These are phyloP conservation scores for Athene noctua DNA, from an alignment of 2,113 vertebrate species.

Conservation along the genomic window DNA sequence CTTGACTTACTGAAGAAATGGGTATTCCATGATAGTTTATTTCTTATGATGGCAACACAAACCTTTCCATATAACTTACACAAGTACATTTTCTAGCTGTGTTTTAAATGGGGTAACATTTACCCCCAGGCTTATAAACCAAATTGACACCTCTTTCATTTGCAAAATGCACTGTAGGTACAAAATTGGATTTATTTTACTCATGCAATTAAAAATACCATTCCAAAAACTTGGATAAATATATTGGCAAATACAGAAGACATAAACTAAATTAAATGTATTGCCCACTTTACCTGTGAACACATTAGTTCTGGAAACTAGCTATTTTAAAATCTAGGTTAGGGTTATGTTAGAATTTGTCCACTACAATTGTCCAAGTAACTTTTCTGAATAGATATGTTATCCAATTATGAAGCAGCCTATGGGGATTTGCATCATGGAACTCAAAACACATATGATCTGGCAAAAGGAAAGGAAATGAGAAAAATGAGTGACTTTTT, in stretches of 20 bases:
- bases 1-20: neutral
- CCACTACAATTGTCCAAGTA: neutral
- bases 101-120: neutral
- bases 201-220: neutral
- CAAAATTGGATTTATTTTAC: neutral
- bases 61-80: neutral
- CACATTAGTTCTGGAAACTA: neutral
- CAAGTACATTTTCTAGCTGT: neutral
- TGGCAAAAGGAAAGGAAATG: neutral
- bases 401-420: neutral
- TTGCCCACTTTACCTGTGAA: neutral
- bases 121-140: neutral
- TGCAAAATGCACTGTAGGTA: neutral
- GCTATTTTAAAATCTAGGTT: neutral
- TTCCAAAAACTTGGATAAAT: neutral
- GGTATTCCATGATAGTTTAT: neutral
- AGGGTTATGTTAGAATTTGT: neutral
- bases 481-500: conserved; percentile 6
- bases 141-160: neutral
- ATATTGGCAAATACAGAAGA: neutral
- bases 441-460: neutral
- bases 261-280: neutral
- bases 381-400: neutral
- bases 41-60: neutral
- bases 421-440: neutral